Percentiles rank a stretch among this genome's conserved stretches.
These are phyloP conservation scores for Hystrix brachyura DNA, from an alignment of 2,113 vertebrate species.

Conservation along the genomic window DNA sequence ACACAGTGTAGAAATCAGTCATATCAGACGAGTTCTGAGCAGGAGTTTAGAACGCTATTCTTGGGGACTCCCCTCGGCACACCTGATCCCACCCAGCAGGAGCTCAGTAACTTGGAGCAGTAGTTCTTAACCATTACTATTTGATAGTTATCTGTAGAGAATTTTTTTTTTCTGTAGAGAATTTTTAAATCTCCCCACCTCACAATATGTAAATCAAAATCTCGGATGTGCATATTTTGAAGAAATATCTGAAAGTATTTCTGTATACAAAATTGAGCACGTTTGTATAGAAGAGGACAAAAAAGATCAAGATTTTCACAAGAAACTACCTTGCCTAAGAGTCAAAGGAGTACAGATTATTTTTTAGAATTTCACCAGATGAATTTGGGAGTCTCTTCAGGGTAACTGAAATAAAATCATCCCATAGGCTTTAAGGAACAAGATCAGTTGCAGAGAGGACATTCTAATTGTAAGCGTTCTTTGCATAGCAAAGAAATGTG, in stretches of 20 bases:
- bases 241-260: neutral
- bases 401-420: neutral
- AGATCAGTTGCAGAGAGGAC: neutral
- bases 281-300: neutral
- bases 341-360: neutral
- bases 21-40: neutral
- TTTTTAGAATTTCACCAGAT: neutral
- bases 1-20: neutral
- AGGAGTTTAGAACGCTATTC: neutral
- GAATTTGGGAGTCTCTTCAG: neutral
- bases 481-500: neutral
- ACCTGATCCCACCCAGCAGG: neutral
- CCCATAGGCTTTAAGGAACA: neutral
- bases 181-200: neutral
- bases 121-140: neutral
- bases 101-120: neutral
- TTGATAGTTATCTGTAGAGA: neutral
- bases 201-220: neutral
- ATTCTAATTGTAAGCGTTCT: neutral
- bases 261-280: neutral
- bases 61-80: neutral
- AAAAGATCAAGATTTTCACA: neutral
- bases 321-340: neutral
- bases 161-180: neutral
- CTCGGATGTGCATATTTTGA: neutral